A percentile compares a stretch with the other conserved stretches of the same genome.
Conservation (phyloP, 1,140 invertebrate species). For the Physella acuta region DNA sequence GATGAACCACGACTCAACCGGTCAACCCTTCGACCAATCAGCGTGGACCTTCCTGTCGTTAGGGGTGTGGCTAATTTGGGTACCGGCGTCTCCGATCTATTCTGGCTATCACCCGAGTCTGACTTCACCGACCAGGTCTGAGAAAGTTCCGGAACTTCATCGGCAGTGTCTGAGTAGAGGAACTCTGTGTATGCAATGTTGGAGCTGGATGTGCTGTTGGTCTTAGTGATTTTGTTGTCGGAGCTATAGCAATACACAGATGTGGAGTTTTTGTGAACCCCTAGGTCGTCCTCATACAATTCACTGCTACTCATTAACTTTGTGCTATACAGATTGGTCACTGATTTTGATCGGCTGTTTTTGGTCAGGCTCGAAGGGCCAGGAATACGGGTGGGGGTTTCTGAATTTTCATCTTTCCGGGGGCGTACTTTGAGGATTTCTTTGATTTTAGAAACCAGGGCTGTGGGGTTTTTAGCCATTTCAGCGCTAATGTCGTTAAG, state of each 20-base stretch:
- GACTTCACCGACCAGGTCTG: conserved; percentile 27
- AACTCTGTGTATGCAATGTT: background rate
- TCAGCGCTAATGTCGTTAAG: conserved; percentile 27
- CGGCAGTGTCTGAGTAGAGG: conserved; percentile 22
- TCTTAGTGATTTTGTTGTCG: background rate
- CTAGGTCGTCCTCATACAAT: background rate
- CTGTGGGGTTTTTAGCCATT: conserved; percentile 31
- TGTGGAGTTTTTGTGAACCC: background rate
- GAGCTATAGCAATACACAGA: background rate
- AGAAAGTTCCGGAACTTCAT: conserved; percentile 31
- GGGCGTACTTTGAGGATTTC: conserved; percentile 48
- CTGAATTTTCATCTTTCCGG: conserved; percentile 34
- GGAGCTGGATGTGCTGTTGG: background rate
- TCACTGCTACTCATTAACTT: background rate
- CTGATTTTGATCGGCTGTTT: conserved; percentile 41
- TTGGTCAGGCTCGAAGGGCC: conserved; percentile 37
- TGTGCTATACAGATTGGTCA: conserved; percentile 31
- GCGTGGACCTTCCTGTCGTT: conserved; percentile 45
- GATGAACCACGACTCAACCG: background rate
- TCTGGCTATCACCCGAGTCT: conserved; percentile 26
- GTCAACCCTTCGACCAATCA: conserved; percentile 30
- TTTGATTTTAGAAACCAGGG: conserved; percentile 48
- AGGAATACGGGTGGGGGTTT: conserved; percentile 43
- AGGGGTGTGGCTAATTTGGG: conserved; percentile 46
- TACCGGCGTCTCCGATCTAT: conserved; percentile 40